Conservation (phyloP, 2,797 vertebrate genomes). For the Erethizon dorsatum region DNA sequence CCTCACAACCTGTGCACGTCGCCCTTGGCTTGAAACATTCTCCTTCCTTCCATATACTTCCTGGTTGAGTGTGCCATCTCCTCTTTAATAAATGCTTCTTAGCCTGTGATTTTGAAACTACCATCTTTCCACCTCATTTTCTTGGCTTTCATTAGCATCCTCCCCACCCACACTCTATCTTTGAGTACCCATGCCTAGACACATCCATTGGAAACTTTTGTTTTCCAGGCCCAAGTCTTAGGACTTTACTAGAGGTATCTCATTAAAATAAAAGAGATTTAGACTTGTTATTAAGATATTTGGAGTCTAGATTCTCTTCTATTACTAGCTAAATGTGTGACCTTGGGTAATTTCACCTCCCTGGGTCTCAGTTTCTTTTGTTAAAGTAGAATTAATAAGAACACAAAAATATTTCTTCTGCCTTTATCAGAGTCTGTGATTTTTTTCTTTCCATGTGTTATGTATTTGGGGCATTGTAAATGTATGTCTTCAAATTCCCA, state of each 20-base stretch:
- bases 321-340: no score
- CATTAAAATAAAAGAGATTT: background rate
- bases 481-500: background rate
- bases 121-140: no score
- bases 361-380: no score
- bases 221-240: background rate
- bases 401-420: background rate
- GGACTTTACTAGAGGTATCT: background rate
- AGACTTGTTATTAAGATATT: background rate
- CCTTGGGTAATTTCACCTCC: no score
- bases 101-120: background rate
- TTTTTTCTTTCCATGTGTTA: background rate
- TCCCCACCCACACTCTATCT: background rate
- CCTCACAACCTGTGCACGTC: background rate
- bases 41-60: background rate
- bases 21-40: background rate
- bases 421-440: background rate
- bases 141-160: background rate
- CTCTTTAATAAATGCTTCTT: background rate
- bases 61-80: background rate
- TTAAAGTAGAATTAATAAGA: background rate
- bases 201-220: no score
- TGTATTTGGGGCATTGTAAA: background rate
- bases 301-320: background rate
- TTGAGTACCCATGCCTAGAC: background rate